phyloP scores from a whole-genome alignment of 2,888 invertebrate genomes.

The Phalangium opilio region DNA sequence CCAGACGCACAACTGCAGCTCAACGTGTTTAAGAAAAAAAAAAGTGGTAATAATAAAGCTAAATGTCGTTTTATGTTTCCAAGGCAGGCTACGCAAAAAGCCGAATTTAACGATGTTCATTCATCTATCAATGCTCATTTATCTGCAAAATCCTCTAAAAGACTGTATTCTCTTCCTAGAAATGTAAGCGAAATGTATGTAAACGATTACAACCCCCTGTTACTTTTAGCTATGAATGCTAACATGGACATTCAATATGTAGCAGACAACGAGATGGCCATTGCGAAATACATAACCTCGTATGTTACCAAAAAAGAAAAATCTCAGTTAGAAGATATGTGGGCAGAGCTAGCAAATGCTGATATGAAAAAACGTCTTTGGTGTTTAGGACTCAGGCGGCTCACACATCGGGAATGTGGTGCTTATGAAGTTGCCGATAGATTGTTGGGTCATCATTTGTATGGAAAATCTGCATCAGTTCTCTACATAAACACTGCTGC shows the following conservation, averaged over 20 bases:
- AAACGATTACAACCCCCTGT: background rate
- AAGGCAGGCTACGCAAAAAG: too few relatives aligned
- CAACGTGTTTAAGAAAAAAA: too few relatives aligned
- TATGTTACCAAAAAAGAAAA: slow-evolving; percentile 1
- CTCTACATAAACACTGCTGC: too few relatives aligned
- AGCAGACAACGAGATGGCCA: background rate
- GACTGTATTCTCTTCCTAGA: background rate
- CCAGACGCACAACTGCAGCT: slow-evolving; percentile 1
- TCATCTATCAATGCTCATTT: background rate
- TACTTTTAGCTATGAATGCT: background rate
- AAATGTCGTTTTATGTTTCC: too few relatives aligned
- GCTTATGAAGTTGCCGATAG: background rate
- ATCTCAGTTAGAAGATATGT: too few relatives aligned
- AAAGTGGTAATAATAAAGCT: too few relatives aligned
- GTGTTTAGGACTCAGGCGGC: background rate
- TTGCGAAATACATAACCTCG: background rate
- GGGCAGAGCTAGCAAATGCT: background rate
- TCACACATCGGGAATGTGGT: background rate
- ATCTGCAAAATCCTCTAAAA: background rate
- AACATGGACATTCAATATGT: background rate
- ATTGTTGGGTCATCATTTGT: too few relatives aligned
- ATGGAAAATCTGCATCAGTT: too few relatives aligned
- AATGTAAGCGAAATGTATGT: background rate
- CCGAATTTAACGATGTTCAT: background rate
- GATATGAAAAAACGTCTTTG: background rate